These are phyloP conservation scores for Cyprinodon brontotheroides DNA, from an alignment of 2,113 vertebrate genomes.

Conservation along the genomic window DNA sequence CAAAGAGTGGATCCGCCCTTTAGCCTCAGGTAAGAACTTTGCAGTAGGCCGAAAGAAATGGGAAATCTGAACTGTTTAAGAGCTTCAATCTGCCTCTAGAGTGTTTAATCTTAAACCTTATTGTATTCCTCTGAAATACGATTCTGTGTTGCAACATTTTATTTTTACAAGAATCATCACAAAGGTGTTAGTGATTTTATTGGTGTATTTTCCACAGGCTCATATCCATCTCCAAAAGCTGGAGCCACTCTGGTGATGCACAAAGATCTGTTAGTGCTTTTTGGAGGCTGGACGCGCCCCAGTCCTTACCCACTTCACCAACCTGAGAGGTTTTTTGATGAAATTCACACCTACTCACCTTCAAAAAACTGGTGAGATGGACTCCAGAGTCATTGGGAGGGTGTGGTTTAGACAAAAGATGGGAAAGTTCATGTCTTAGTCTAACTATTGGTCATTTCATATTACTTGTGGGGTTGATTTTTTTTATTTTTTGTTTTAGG, in stretches of 20 bases:
- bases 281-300: slow-evolving; percentile 96
- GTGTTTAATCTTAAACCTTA: too few species aligned
- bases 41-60: neutral
- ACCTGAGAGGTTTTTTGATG: slow-evolving; percentile 97
- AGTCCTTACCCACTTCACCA: slow-evolving; percentile 98
- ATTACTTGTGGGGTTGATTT: neutral
- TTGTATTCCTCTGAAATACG: neutral
- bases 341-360: slow-evolving; percentile 97
- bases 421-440: neutral
- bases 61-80: neutral
- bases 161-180: neutral
- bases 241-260: slow-evolving; percentile 96
- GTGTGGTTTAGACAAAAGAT: neutral
- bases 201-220: slow-evolving; percentile 80
- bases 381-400: neutral
- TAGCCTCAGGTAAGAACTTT: slow-evolving; percentile 89
- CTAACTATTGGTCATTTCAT: neutral
- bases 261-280: slow-evolving; percentile 94
- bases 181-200: neutral
- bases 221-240: slow-evolving; percentile 97
- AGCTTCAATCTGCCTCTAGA: neutral
- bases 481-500: slow-evolving; percentile 73
- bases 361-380: slow-evolving; percentile 95
- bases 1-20: slow-evolving; percentile 98
- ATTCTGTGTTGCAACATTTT: neutral